phyloP scores from a whole-genome alignment of 2,888 invertebrate species.

The Aporophyla lueneburgensis region DNA sequence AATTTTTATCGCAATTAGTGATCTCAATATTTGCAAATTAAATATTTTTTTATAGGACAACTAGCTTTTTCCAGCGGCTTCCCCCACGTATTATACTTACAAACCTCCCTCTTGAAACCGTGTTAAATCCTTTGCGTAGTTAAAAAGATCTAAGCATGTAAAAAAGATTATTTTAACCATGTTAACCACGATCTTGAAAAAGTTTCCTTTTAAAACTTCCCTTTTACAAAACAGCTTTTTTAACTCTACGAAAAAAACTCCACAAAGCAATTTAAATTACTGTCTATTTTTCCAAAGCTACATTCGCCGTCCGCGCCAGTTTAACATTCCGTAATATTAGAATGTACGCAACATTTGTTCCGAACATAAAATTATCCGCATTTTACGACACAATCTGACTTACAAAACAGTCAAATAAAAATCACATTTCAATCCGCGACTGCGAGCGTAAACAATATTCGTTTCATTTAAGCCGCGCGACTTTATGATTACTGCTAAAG shows the following conservation, averaged over 20 bases:
- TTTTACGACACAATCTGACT: constrained; percentile 52
- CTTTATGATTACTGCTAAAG: constrained; percentile 54
- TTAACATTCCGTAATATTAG: constrained; percentile 31
- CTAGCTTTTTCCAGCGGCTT: too few relatives aligned
- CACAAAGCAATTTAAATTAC: neutral
- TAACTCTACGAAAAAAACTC: neutral
- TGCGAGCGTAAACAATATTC: constrained; percentile 58
- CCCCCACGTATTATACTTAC: too few relatives aligned
- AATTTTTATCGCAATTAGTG: too few relatives aligned
- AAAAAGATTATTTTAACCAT: too few relatives aligned
- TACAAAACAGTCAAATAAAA: constrained; percentile 54
- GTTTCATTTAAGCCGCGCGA: constrained; percentile 51
- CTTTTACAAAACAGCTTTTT: neutral
- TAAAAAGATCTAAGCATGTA: too few relatives aligned
- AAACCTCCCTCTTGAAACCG: too few relatives aligned
- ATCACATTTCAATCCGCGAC: constrained; percentile 55
- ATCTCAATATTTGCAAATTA: too few relatives aligned
- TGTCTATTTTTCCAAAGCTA: constrained; percentile 16
- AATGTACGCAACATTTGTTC: constrained; percentile 34
- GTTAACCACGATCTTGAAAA: neutral
- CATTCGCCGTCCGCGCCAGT: constrained; percentile 1
- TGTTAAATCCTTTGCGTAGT: too few relatives aligned
- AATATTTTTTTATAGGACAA: too few relatives aligned
- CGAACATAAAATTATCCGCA: constrained; percentile 34
- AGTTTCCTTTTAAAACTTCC: neutral